Evolutionary conservation across 1,140 invertebrate genomes (phyloP).

Genomic region (Zaprionus ghesquierei): DNA sequence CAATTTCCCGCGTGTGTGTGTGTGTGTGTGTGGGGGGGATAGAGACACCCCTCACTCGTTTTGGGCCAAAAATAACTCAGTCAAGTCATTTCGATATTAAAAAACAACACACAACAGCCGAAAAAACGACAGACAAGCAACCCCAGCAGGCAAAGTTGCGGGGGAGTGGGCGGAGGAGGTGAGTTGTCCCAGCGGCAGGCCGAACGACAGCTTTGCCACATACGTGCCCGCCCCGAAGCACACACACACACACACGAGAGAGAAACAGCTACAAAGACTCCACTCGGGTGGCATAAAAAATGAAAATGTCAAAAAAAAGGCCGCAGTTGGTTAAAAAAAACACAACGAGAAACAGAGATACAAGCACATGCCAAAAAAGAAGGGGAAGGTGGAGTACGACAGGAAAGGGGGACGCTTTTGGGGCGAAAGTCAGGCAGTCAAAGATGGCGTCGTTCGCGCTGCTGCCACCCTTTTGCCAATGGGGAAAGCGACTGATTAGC

Average conservation of each 20-base stretch:
- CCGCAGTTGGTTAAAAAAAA: constrained; percentile 58
- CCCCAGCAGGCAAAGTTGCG: constrained; percentile 15
- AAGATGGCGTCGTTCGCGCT: constrained; percentile 40
- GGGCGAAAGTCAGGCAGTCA: constrained; percentile 16
- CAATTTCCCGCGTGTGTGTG: constrained; percentile 6
- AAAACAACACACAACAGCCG: constrained; percentile 41
- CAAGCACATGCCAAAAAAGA: constrained; percentile 15
- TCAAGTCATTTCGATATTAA: constrained; percentile 56
- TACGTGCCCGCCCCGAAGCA: constrained; percentile 43
- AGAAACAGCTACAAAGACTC: constrained; percentile 6
- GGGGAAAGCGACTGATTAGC: constrained; percentile 29
- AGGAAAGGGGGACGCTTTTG: background rate
- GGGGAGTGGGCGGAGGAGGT: background rate
- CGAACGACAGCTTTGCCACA: constrained; percentile 42
- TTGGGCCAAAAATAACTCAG: constrained; percentile 51
- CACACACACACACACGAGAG: background rate
- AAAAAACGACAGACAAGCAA: constrained; percentile 20
- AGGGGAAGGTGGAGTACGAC: background rate
- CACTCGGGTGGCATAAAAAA: constrained; percentile 47
- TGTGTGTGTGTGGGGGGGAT: background rate
- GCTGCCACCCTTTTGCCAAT: constrained; percentile 47
- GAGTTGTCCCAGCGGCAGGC: constrained; percentile 7
- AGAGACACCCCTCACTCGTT: constrained; percentile 14
- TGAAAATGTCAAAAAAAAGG: constrained; percentile 56
- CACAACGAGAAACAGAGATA: constrained; percentile 36